Conservation (phyloP, 1,140 invertebrate genomes). For the Eriocheir sinensis region DNA sequence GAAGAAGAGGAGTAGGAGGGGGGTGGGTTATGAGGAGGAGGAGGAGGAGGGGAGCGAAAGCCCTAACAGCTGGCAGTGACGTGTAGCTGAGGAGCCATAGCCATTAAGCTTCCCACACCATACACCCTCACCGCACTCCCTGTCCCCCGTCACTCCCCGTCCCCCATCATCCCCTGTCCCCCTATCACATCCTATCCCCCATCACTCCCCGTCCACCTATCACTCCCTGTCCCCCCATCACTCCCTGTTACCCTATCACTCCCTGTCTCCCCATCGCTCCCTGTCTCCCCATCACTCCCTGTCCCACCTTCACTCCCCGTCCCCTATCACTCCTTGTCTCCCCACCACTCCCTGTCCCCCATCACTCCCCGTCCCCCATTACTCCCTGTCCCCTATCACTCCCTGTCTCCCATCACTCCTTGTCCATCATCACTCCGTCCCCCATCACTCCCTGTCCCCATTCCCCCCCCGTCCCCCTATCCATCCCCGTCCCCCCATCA, state of each 20-base stretch:
- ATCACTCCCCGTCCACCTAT: background rate
- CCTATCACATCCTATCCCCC: background rate
- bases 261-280: no score
- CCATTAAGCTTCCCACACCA: constrained; percentile 22
- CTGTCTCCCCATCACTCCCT: background rate
- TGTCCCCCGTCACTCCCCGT: background rate
- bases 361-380: background rate
- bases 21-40: background rate
- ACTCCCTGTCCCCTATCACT: background rate
- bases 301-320: background rate
- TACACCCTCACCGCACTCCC: background rate
- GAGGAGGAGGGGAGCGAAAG: background rate
- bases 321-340: background rate
- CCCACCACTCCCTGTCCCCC: background rate
- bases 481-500: no score
- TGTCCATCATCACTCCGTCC: no score
- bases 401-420: background rate
- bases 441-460: no score
- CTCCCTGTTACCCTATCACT: background rate
- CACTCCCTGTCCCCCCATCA: background rate
- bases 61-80: constrained; percentile 1
- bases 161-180: background rate
- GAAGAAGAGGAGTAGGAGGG: background rate
- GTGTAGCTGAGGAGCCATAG: constrained; percentile 11
- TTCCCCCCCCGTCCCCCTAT: no score